These are phyloP conservation scores for Clarias fuscus DNA, from an alignment of 2,797 vertebrate species.

Conservation along the genomic window DNA sequence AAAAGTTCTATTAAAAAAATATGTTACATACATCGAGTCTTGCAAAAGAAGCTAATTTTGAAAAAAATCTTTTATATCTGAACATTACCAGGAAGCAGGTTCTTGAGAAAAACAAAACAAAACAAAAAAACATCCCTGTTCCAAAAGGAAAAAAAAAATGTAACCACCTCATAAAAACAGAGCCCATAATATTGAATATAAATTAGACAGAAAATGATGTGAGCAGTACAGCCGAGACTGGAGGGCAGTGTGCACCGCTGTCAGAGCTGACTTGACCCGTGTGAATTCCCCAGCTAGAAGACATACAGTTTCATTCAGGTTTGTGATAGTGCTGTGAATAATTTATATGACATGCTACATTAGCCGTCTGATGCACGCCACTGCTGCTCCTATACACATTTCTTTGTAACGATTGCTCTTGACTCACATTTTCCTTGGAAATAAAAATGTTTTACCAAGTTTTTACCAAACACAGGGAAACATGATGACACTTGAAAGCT, in stretches of 20 bases:
- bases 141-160: neutral
- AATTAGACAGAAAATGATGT: neutral
- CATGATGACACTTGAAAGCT: neutral
- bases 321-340: conserved; percentile 36
- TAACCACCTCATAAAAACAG: too few relatives aligned
- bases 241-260: conserved; percentile 5
- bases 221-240: neutral
- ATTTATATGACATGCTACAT: conserved; percentile 34
- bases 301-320: neutral
- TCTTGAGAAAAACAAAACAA: too few relatives aligned
- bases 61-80: neutral
- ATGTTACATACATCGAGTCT: neutral
- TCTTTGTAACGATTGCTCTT: conserved; percentile 11
- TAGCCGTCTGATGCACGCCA: conserved; percentile 3
- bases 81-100: neutral
- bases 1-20: neutral
- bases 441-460: neutral
- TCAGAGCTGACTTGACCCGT: conserved; percentile 1
- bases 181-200: neutral
- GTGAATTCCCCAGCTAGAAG: neutral
- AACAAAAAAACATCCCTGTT: neutral
- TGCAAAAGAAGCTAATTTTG: neutral
- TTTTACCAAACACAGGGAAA: neutral
- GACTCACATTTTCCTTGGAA: neutral
- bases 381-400: neutral